These are phyloP conservation scores for Poecile atricapillus DNA, from an alignment of 2,113 vertebrate species.

Conservation along the genomic window DNA sequence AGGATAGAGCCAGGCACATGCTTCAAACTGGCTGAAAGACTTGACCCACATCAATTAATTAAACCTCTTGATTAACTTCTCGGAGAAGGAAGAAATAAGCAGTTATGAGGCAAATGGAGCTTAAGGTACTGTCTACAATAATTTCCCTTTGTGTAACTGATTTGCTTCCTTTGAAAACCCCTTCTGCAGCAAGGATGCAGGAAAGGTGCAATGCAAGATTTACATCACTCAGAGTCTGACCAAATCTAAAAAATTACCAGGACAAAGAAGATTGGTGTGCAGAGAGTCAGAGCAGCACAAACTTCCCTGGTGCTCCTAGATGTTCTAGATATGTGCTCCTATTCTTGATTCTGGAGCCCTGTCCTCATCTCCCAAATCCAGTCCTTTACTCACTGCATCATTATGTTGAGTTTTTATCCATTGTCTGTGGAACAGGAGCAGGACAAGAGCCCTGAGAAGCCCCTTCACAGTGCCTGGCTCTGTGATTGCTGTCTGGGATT, in stretches of 20 bases:
- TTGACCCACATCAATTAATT: neutral
- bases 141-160: neutral
- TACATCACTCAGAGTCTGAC: neutral
- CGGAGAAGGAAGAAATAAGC: neutral
- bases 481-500: neutral
- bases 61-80: neutral
- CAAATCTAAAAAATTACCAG: neutral
- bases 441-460: neutral
- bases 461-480: neutral
- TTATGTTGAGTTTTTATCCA: neutral
- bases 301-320: neutral
- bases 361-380: neutral
- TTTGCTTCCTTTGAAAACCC: neutral
- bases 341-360: neutral
- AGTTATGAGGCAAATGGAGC: neutral
- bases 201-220: neutral
- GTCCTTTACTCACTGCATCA: neutral
- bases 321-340: neutral
- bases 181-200: neutral
- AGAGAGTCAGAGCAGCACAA: neutral
- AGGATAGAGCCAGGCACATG: fast-evolving
- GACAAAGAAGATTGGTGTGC: neutral
- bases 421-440: neutral
- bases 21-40: neutral
- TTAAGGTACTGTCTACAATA: neutral